Evolutionary conservation across 2,888 invertebrate species (phyloP).

Genomic region (Allacma fusca): DNA sequence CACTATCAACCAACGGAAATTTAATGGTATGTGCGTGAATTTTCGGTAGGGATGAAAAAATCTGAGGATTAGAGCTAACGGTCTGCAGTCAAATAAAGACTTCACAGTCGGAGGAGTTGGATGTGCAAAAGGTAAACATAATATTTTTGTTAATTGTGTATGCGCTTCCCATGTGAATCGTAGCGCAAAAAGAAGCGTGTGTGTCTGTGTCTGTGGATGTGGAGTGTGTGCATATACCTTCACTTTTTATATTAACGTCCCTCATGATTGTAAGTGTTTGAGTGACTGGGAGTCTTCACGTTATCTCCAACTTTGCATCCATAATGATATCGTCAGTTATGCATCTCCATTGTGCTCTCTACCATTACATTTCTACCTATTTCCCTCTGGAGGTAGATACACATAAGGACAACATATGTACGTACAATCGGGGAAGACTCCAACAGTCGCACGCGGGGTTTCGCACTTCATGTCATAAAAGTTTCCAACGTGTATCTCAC

Average conservation of each 20-base stretch:
- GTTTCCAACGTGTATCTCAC: no score
- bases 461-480: no score
- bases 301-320: neutral
- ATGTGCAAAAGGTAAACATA: neutral
- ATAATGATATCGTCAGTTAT: neutral
- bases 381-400: neutral
- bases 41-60: neutral
- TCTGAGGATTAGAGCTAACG: neutral
- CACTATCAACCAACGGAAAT: neutral
- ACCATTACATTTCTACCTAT: neutral
- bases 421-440: no score
- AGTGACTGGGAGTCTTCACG: neutral
- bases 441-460: no score
- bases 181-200: slow-evolving; percentile 21
- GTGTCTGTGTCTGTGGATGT: neutral
- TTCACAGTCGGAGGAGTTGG: slow-evolving; percentile 7
- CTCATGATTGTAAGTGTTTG: neutral
- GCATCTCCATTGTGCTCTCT: slow-evolving; percentile 11
- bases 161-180: slow-evolving; percentile 13
- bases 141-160: slow-evolving; percentile 10
- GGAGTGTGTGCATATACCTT: neutral
- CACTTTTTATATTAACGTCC: neutral
- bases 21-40: neutral
- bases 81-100: neutral
- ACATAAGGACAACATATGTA: no score